Base-by-base conservation (phyloP, 2,797 vertebrate species). In the Crocidura indochinensis region DNA sequence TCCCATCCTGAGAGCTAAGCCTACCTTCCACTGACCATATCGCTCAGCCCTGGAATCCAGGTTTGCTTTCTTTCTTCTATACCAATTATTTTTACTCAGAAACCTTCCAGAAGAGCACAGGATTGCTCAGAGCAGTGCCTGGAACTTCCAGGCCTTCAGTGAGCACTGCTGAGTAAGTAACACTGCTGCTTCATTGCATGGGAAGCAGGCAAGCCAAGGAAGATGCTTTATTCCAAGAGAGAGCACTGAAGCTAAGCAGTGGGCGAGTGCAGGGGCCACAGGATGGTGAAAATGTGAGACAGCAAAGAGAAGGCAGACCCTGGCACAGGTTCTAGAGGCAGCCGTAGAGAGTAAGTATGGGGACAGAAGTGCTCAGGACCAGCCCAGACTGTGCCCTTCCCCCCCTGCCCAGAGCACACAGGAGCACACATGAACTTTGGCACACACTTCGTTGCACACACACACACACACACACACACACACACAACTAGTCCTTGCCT, bases 91-190 rank as follows among this genome's bases (percentile, higher is more conserved):
- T 38, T 38, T 38, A 38, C 38, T 38, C 38, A 38, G 38, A 38
- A 2, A 38, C 38, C 38, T 38, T 38, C 38, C 38, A 38, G 38
- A 38, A 38, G 38, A 38, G 5, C 38, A 38, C 5, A 38, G 38
- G 38, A 38, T 38, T 38, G 38, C 67, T 85, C 27, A 73, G 9
- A 88, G 82, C 20, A 92, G 24, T 65, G 47, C 20, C 80, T 80
- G 31, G 38, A 12, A 44, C 46, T 60, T 64, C 49, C 1, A 81
- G 22, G 60, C 64, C 76, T 87, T 79, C 79, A 74, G 20, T 87
- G 31, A 83, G 62, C 76, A 84, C 51, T 69, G 9, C 38, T 27
- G 38, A 82, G 24, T 31, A 20, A 74, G 67, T 93, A 19, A n/a
- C 82, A 38, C 38, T 38, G 62, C 62, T 71, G 65, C 75, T 84